phyloP scores from a whole-genome alignment of 2,113 vertebrate genomes.

The Heterotilapia buettikoferi region DNA sequence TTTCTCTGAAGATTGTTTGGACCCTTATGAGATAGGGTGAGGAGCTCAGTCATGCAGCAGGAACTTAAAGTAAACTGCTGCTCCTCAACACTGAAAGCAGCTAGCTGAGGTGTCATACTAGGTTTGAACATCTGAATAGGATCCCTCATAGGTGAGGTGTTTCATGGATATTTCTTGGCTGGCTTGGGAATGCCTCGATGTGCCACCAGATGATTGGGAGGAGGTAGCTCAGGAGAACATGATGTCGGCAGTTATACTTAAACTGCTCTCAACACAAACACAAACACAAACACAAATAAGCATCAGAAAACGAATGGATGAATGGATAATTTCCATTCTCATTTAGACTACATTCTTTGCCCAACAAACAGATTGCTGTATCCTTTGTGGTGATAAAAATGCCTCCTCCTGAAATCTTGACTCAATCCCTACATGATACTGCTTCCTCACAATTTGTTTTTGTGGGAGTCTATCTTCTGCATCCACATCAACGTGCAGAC shows the following conservation, averaged over 20 bases:
- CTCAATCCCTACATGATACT: not conserved
- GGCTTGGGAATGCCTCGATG: not conserved
- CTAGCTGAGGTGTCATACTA: not conserved
- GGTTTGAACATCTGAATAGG: not conserved
- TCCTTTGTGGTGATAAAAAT: not conserved
- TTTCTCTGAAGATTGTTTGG: not conserved
- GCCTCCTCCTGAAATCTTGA: not conserved
- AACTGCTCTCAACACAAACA: not conserved
- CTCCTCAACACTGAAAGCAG: not conserved
- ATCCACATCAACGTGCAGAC: not conserved
- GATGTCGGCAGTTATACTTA: not conserved
- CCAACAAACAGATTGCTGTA: not conserved
- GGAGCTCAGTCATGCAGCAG: not conserved
- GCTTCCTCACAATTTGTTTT: not conserved
- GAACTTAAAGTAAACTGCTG: not conserved
- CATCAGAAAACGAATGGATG: not conserved
- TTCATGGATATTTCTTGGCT: not conserved
- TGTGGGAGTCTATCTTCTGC: not conserved
- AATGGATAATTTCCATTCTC: not conserved
- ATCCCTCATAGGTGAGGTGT: not conserved
- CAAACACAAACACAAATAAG: not conserved
- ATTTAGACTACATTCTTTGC: not conserved
- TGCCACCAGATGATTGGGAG: not conserved
- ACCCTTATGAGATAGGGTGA: not conserved
- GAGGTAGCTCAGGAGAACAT: not conserved